These are phyloP conservation scores for Excalfactoria chinensis DNA, from an alignment of 2,113 vertebrate species.

Conservation along the genomic window DNA sequence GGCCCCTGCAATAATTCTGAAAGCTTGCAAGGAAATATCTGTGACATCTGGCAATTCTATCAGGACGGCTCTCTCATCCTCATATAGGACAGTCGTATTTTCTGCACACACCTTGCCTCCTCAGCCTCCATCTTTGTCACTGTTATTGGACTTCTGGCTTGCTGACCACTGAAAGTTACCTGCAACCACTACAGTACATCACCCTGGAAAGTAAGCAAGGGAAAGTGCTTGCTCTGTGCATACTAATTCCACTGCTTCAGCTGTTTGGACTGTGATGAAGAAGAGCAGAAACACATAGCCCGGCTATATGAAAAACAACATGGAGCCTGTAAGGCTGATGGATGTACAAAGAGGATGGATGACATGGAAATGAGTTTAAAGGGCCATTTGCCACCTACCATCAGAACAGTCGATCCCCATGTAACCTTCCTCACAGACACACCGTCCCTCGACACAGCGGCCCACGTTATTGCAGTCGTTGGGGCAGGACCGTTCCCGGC, in stretches of 20 bases:
- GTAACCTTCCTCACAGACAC: slow-evolving; percentile 88
- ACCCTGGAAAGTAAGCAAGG: background rate
- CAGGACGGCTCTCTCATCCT: background rate
- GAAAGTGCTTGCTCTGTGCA: background rate
- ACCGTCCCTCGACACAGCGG: slow-evolving; percentile 78
- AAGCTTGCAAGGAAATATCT: background rate
- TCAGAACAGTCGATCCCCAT: slow-evolving; percentile 84
- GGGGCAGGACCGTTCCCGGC: slow-evolving; percentile 79
- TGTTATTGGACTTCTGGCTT: background rate
- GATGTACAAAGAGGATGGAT: background rate
- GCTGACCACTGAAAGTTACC: background rate
- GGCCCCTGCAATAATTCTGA: background rate
- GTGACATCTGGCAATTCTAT: background rate
- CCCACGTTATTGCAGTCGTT: slow-evolving; percentile 81
- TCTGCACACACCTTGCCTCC: background rate
- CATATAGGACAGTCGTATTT: background rate
- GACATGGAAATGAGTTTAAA: background rate
- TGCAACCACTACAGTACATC: rapidly evolving
- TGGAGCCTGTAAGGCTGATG: background rate
- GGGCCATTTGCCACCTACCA: slow-evolving; percentile 58
- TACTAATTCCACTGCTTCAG: background rate
- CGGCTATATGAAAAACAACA: background rate
- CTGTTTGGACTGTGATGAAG: background rate
- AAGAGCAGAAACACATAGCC: background rate
- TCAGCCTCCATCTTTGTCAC: background rate